Evolutionary conservation across 2,113 vertebrate species (phyloP), one percentile per base, ranked within the genome.

Genomic region (Urocynchramus pylzowi): DNA sequence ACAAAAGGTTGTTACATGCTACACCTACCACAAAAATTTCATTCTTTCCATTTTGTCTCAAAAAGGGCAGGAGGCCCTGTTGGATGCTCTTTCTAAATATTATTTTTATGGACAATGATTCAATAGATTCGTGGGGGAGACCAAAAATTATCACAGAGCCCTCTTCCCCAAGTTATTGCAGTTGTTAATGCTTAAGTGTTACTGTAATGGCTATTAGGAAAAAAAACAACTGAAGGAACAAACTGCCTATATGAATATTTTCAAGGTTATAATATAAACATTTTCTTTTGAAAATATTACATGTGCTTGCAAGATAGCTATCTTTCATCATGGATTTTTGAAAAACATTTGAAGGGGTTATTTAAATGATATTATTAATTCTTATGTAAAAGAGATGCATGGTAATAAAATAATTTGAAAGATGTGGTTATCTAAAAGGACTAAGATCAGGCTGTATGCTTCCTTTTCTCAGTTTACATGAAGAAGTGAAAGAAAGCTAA

Each of bases 101-200:
- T 31, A 41, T 77, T 80, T 89, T 60, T 56, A 28, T 53, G 53
- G 47, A 31, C 21, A 71, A 6, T 9, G 2, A 3, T 87, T 37
- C 54, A 53, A 0, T 13, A 67, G 16, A 54, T 50, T 44, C 0
- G 0, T 50, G 12, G 14, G 9, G 6, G 5, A 42, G 16, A 45
- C 47, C 1, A 89, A 39, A 89, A 77, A 33, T 77, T 3, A 18
- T 49, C 22, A 53, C 45, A 64, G 33, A 70, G 16, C 3, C 2
- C 3, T 23, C 24, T 30, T 35, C 64, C 17, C 16, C 12, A 23
- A 33, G 13, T 27, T 80, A 14, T n/a, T 41, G 3, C 82, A 75
- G 8, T 39, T 74, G 14, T 35, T 82, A 75, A 70, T 45, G 21
- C 42, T 52, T 20, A 78, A 67, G 9, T 83, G 28, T 68, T 69